Base-by-base conservation (phyloP, 2,888 invertebrate species). In the Polymixis flavicincta region DNA sequence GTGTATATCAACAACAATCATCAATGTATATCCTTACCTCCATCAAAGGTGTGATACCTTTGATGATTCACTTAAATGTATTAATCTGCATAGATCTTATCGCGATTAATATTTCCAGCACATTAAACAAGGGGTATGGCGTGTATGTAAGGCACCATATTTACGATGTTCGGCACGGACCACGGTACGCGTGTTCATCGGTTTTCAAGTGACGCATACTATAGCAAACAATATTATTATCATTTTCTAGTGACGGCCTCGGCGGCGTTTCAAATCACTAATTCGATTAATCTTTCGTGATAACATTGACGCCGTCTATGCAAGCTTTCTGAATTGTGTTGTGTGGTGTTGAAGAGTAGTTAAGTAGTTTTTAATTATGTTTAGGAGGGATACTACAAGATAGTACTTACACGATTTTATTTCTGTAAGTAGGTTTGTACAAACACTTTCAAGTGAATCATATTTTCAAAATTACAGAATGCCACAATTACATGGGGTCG, bases 161-260 rank as follows among this genome's bases (percentile, higher is more conserved):
- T n/a, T 11, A 19, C 6, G 17, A 17, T 50, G 14, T 37, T 13
- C 5, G n/a, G n/a, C 64, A 75, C 64, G n/a, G n/a, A n/a, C n/a
- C n/a, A n/a, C n/a, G 54, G 28, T 28, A 75, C 32, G 74, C 75
- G 65, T 76, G 76, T 64, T 28, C 22, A 45, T 4, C 0, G 11
- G 13, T 25, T 11, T 45, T 61, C 25, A 14, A 42, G 19, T 9
- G 14, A 5, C 42, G 25, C 25, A 37, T 25, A 9, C 8, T 61
- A 42, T 37, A 37, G 37, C 37, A 37, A 37, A 37, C 37, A 37
- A 37, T 37, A 37, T 37, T 37, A 37, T 37, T 37, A 37, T 5
- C 3, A 37, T 37, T 37, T 37, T 37, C 37, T 37, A 37, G 37
- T 5, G 3, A 37, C 6, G 6, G 32, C 37, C 5, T 3, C 37